Conservation (phyloP, 2,888 invertebrate genomes). For the Drosophila austrosaltans region DNA sequence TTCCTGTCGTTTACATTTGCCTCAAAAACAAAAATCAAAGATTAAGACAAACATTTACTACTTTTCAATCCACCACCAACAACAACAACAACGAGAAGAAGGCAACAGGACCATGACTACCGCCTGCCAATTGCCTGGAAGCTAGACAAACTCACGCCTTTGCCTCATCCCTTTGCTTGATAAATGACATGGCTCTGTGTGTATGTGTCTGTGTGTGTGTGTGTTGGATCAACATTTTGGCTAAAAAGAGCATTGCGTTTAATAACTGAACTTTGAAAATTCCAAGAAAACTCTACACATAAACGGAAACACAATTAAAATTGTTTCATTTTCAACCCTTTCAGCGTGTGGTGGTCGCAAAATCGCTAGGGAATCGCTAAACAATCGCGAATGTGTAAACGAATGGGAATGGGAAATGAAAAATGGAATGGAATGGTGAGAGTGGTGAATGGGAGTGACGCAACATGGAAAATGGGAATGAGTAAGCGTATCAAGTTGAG, state of each 20-base stretch:
- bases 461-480: not conserved
- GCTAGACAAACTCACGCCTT: slow-evolving; percentile 60
- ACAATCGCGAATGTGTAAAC: slow-evolving; percentile 29
- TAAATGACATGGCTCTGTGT: slow-evolving; percentile 74
- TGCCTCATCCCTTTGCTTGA: slow-evolving; percentile 48
- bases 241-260: slow-evolving; percentile 56
- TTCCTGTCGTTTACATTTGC: slow-evolving; percentile 84
- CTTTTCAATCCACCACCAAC: slow-evolving; percentile 60
- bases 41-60: slow-evolving; percentile 83
- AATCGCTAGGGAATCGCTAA: slow-evolving; percentile 36
- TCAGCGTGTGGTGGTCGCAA: slow-evolving; percentile 35
- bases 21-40: slow-evolving; percentile 82
- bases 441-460: not conserved
- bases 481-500: not conserved
- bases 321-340: slow-evolving; percentile 59
- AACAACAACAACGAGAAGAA: not conserved
- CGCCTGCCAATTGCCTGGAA: slow-evolving; percentile 46
- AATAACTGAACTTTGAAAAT: slow-evolving; percentile 82
- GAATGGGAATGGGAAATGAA: slow-evolving; percentile 4
- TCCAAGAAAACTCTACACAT: slow-evolving; percentile 70
- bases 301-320: slow-evolving; percentile 79
- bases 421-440: not conserved
- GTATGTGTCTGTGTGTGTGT: slow-evolving; percentile 53
- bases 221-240: slow-evolving; percentile 62
- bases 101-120: slow-evolving; percentile 7